Evolutionary conservation across 1,140 invertebrate genomes (phyloP).

Genomic region (Papilio helenus): DNA sequence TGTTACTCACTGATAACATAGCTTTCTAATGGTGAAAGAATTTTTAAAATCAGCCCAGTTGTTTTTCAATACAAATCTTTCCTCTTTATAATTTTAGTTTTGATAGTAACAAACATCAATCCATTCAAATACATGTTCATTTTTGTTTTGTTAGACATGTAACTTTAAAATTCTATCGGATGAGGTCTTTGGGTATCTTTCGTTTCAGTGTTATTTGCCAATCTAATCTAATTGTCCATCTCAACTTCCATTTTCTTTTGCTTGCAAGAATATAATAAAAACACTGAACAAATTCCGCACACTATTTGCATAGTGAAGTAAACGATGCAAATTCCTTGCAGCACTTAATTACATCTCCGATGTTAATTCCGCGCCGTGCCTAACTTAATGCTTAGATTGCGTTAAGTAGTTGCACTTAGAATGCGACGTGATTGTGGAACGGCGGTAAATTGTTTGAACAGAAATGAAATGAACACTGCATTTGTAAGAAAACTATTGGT

Average conservation of each 20-base stretch:
- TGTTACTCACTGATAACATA: too few species aligned
- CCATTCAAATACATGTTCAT: too few species aligned
- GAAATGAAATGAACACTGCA: background rate
- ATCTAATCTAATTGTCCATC: background rate
- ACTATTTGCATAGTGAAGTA: background rate
- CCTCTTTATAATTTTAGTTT: too few species aligned
- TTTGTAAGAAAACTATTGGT: background rate
- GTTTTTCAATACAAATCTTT: too few species aligned
- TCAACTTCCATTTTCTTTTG: background rate
- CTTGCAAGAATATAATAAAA: background rate
- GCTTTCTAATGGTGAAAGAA: too few species aligned
- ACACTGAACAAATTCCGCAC: background rate
- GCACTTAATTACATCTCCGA: constrained; percentile 2
- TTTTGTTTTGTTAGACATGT: too few species aligned
- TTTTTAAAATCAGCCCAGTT: too few species aligned
- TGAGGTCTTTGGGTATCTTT: too few species aligned
- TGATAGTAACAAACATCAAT: too few species aligned
- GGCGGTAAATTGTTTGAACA: constrained; percentile 3
- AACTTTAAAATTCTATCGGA: too few species aligned
- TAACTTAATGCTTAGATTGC: constrained; percentile 23
- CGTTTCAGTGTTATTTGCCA: too few species aligned
- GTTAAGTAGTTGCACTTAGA: constrained; percentile 23
- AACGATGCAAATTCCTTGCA: constrained; percentile 23
- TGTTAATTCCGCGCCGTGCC: background rate
- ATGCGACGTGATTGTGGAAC: constrained; percentile 11